phyloP scores from a whole-genome alignment of 1,140 invertebrate genomes.

The Drosophila ohnishii region DNA sequence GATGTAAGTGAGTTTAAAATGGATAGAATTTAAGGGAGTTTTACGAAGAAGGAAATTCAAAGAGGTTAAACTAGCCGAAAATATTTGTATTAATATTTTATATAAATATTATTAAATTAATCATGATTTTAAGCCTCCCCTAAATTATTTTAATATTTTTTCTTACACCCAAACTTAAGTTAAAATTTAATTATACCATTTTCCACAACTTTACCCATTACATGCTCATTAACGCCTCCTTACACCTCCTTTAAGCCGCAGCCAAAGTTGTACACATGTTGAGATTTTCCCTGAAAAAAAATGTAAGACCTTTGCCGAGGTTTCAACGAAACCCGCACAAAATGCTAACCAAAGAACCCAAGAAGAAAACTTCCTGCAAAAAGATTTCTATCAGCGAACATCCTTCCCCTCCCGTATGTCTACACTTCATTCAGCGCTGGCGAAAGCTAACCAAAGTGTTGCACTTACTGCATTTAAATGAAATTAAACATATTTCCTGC shows the following conservation, averaged over 20 bases:
- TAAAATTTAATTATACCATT: conserved; percentile 13
- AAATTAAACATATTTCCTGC: conserved; percentile 80
- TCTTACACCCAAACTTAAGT: not conserved
- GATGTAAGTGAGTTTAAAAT: not conserved
- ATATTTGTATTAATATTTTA: not conserved
- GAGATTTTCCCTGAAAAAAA: not conserved
- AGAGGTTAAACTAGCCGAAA: not conserved
- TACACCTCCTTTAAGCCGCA: conserved; percentile 9
- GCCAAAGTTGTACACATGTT: conserved; percentile 12
- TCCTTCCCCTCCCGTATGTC: not conserved
- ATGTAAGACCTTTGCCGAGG: conserved; percentile 2
- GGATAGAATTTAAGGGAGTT: not conserved
- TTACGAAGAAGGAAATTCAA: not conserved
- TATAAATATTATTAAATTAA: not conserved
- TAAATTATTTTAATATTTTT: not conserved
- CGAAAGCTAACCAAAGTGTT: conserved; percentile 74
- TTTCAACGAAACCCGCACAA: conserved; percentile 26
- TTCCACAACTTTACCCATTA: conserved; percentile 10
- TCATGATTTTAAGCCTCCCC: not conserved
- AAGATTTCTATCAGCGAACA: conserved; percentile 17
- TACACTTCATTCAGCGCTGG: conserved; percentile 13
- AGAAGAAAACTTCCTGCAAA: conserved; percentile 13
- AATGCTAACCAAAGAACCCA: conserved; percentile 28
- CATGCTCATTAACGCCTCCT: conserved; percentile 26
- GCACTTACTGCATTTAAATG: conserved; percentile 80